Evolutionary conservation across 1,140 invertebrate species (phyloP), one percentile per base, ranked within the genome.

Genomic region (Lepidurus apus): DNA sequence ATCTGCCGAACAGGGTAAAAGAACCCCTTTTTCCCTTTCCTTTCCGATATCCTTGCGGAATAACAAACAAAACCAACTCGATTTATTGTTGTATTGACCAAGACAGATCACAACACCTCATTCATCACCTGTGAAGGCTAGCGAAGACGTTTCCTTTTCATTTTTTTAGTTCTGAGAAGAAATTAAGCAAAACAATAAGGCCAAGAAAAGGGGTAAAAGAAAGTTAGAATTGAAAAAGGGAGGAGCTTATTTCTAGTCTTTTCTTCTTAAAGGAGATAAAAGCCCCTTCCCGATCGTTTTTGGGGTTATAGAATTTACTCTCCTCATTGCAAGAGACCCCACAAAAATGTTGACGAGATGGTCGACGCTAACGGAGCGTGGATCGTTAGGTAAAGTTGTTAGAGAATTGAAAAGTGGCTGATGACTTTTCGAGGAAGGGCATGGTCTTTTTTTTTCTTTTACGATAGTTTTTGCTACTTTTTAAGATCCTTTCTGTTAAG

Each of bases 291-390:
- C 13, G 53, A n/a, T 21, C n/a, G 53, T 65, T 65, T 65, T 65
- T 5, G 10, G 53, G 8, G 53, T 13, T n/a, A 17, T 65, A 65
- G 53, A 34, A 34, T 34, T 34, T 34, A 34, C 34, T 3, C 34
- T 34, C 34, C 3, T 34, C 34, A 34, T 34, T 34, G 34, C 34
- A 34, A 34, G 34, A 34, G 34, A 34, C 34, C 34, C 53, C 9
- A 65, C 17, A 21, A 65, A 21, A n/a, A 65, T 65, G 53, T 65
- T 65, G 53, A 65, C 53, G 53, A 65, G 53, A 65, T 65, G 53
- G 53, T 65, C 53, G 53, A 65, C 53, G 53, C 21, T 65, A 65
- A 65, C 53, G 53, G 53, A 65, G 53, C 53, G 53, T 65, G 53
- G 21, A 65, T 65, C 53, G 53, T 65, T 65, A 65, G 53, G 53